phyloP scores from a whole-genome alignment of 2,888 invertebrate genomes.

The Lathronympha strigana region DNA sequence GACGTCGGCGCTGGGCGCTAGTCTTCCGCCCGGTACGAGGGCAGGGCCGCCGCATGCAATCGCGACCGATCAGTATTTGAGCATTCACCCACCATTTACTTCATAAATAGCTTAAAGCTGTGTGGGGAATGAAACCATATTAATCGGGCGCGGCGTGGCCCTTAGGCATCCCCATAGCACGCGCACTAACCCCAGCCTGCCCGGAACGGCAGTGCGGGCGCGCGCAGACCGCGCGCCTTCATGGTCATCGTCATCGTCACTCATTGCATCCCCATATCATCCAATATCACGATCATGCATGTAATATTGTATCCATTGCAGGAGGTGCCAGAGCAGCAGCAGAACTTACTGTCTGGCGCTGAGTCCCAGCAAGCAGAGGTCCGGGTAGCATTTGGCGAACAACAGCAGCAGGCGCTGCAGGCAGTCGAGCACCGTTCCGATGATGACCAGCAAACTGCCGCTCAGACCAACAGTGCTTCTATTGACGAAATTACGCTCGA shows the following conservation, averaged over 20 bases:
- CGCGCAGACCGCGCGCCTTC: constrained; percentile 69
- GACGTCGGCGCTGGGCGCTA: constrained; percentile 40
- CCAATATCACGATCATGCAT: constrained; percentile 51
- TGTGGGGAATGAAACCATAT: constrained; percentile 35
- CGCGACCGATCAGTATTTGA: constrained; percentile 42
- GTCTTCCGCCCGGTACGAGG: constrained; percentile 41
- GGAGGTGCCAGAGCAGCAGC: constrained; percentile 76
- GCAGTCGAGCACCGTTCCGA: constrained; percentile 56
- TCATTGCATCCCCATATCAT: constrained; percentile 55
- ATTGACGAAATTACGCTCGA: constrained; percentile 89
- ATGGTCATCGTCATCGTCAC: constrained; percentile 52
- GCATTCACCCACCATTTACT: constrained; percentile 3
- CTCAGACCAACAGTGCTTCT: constrained; percentile 86
- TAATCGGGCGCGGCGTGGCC: constrained; percentile 24
- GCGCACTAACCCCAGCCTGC: constrained; percentile 78
- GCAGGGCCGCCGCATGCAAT: constrained; percentile 46
- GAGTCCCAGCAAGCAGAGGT: constrained; percentile 71
- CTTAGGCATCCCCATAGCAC: constrained; percentile 34
- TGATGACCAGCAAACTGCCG: constrained; percentile 80
- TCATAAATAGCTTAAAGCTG: background rate
- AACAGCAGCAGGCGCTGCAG: constrained; percentile 53
- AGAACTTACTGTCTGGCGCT: constrained; percentile 75
- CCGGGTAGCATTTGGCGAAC: constrained; percentile 43
- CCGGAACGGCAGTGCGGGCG: constrained; percentile 75
- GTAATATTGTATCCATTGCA: constrained; percentile 44